Conservation (phyloP, 2,888 invertebrate species). For the Psococerastis gibbosa region DNA sequence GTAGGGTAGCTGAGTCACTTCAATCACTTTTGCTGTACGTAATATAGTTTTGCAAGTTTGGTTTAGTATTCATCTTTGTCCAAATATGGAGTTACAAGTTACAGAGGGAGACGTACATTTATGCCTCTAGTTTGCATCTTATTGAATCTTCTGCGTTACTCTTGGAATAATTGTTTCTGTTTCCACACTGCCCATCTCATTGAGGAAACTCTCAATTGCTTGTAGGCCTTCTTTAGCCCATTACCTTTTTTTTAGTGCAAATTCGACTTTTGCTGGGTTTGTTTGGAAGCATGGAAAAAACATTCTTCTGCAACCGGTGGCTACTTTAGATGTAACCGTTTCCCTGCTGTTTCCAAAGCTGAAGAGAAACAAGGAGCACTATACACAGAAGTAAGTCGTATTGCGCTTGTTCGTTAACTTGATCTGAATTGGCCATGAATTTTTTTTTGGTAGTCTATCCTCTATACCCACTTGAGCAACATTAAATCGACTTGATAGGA, state of each 20-base stretch:
- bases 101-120: not conserved
- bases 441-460: too few species aligned
- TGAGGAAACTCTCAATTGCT: too few species aligned
- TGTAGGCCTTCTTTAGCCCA: conserved; percentile 15
- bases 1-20: too few species aligned
- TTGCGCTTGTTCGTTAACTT: too few species aligned
- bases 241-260: conserved; percentile 45
- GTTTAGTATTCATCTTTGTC: too few species aligned
- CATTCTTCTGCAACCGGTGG: conserved; percentile 50
- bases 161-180: not conserved
- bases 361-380: conserved; percentile 37
- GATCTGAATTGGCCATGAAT: too few species aligned
- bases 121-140: not conserved
- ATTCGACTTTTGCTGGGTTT: conserved; percentile 54
- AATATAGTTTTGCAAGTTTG: too few species aligned
- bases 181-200: too few species aligned
- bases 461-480: too few species aligned
- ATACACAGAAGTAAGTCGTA: conserved; percentile 30
- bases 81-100: too few species aligned
- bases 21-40: too few species aligned
- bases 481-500: too few species aligned
- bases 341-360: conserved; percentile 41
- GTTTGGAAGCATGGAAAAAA: conserved; percentile 48
- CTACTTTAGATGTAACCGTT: conserved; percentile 43
- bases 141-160: not conserved